phyloP scores from a whole-genome alignment of 1,140 invertebrate genomes.

The Reticulitermes speratus region DNA sequence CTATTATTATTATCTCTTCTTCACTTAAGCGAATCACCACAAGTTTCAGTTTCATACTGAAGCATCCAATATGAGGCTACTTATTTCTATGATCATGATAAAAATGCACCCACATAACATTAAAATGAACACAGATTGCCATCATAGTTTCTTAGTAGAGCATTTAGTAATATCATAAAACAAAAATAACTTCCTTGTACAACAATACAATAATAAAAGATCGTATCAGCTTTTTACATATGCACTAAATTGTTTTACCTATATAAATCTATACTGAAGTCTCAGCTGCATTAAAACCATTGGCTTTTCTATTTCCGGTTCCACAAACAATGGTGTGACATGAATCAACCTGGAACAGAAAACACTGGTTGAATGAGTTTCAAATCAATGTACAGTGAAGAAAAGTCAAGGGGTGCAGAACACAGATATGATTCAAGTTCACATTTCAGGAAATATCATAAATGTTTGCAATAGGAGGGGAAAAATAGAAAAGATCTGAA shows the following conservation, averaged over 20 bases:
- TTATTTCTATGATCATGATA: not conserved
- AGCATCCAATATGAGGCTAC: not conserved
- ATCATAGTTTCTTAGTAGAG: not conserved
- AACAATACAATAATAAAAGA: not conserved
- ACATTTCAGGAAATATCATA: not conserved
- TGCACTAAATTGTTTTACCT: not conserved
- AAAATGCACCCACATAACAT: not conserved
- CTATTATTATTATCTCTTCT: too few species aligned
- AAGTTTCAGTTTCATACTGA: not conserved
- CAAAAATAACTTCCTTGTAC: not conserved
- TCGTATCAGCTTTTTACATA: not conserved
- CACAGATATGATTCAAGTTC: not conserved
- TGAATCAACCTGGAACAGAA: slow-evolving; percentile 26
- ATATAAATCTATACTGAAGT: slow-evolving; percentile 25
- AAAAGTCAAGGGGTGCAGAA: not conserved
- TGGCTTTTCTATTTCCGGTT: slow-evolving; percentile 17
- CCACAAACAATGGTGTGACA: slow-evolving; percentile 21
- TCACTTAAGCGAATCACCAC: not conserved
- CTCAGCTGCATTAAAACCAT: slow-evolving; percentile 30
- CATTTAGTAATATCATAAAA: not conserved
- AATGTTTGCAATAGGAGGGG: not conserved
- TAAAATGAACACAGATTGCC: slow-evolving; percentile 11
- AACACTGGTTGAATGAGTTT: not conserved
- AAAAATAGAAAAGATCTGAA: not conserved
- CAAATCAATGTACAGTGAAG: not conserved